These are phyloP conservation scores for Lasiommata megera DNA, from an alignment of 2,888 invertebrate genomes.

Conservation along the genomic window DNA sequence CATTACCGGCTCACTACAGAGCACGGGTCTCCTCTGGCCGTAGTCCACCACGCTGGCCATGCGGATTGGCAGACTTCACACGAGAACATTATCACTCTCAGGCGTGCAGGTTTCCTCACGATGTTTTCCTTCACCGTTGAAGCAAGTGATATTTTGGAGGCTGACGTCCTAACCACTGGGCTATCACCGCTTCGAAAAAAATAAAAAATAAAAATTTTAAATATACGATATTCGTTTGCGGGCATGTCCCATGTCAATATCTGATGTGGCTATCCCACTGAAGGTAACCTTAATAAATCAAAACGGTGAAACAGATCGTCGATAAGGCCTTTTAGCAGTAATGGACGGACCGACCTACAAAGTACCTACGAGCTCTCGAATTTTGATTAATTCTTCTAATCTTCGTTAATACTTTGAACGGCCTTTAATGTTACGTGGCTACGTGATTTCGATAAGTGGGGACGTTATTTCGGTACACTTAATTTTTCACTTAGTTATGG, in stretches of 20 bases:
- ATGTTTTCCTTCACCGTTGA: no score
- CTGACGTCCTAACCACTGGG: no score
- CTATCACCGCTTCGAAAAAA: no score
- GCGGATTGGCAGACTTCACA: no score
- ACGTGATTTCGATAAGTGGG: constrained; percentile 13
- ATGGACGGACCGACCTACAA: constrained; percentile 43
- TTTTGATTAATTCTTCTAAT: constrained; percentile 30
- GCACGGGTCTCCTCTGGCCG: no score
- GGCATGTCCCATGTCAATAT: neutral
- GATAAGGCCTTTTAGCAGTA: constrained; percentile 61
- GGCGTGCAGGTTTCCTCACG: no score
- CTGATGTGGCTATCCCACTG: constrained; percentile 22
- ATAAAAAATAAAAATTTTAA: no score
- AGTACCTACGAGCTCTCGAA: constrained; percentile 20
- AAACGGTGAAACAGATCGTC: constrained; percentile 52
- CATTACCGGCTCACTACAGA: no score
- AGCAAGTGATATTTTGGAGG: no score
- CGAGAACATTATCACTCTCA: no score
- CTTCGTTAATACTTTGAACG: constrained; percentile 28
- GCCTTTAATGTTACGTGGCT: constrained; percentile 21
- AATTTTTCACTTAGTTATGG: neutral
- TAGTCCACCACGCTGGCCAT: no score
- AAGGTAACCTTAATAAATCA: constrained; percentile 58
- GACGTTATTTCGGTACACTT: neutral
- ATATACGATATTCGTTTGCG: no score